Evolutionary conservation across 2,888 invertebrate genomes (phyloP).

Genomic region (Cryptus viduatorius): DNA sequence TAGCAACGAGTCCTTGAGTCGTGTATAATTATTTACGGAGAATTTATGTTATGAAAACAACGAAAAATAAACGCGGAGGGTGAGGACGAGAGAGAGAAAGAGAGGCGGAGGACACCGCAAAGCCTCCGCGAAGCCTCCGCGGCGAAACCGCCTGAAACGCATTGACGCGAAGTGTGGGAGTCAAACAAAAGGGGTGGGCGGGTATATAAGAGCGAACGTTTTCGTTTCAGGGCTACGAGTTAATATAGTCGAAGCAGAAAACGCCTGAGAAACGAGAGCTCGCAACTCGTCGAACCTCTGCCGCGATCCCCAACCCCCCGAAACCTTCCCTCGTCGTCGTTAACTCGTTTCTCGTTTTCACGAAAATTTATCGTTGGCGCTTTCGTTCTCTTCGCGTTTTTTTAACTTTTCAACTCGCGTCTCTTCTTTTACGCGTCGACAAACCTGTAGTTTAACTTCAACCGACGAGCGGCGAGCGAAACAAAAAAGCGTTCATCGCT

Average conservation of each 20-base stretch:
- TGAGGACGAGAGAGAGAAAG: neutral
- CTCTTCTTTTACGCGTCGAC: neutral
- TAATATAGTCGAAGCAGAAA: neutral
- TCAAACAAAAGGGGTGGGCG: slow-evolving; percentile 41
- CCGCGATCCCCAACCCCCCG: neutral
- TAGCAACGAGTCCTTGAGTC: neutral
- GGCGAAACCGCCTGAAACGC: neutral
- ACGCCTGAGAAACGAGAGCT: slow-evolving; percentile 6
- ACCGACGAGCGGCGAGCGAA: neutral
- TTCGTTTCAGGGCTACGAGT: slow-evolving; percentile 42
- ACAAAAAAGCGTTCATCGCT: neutral
- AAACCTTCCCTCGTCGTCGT: neutral
- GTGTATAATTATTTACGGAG: slow-evolving; percentile 14
- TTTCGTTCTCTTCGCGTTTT: slow-evolving; percentile 11
- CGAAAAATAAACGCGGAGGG: slow-evolving; percentile 7
- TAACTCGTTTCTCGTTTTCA: slow-evolving; percentile 32
- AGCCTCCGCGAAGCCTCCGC: no score
- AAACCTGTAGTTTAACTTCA: neutral
- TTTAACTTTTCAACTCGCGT: neutral
- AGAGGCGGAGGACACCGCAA: neutral
- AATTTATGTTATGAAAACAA: slow-evolving; percentile 42
- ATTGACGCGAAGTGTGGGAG: slow-evolving; percentile 23
- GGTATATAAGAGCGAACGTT: slow-evolving; percentile 37
- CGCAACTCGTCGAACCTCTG: slow-evolving; percentile 1
- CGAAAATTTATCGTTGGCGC: slow-evolving; percentile 46